These are phyloP conservation scores for Actenoides lindsayi DNA, from an alignment of 2,113 vertebrate genomes.

Conservation along the genomic window DNA sequence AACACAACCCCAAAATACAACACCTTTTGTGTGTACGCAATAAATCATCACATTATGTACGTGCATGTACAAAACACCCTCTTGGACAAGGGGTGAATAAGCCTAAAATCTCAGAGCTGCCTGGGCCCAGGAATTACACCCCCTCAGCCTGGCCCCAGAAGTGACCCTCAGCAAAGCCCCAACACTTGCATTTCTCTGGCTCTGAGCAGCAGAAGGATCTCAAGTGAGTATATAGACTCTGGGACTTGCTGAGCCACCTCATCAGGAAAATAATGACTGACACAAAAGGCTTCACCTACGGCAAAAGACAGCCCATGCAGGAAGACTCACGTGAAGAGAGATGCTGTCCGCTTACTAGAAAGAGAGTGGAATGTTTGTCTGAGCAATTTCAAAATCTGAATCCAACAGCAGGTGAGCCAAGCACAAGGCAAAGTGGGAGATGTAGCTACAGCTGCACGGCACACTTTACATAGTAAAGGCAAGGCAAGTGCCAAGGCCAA, in stretches of 20 bases:
- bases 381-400: background rate
- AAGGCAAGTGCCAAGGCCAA: background rate
- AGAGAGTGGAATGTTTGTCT: background rate
- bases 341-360: background rate
- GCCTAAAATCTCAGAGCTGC: background rate
- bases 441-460: background rate
- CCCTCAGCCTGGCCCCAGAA: background rate
- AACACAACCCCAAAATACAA: too few species aligned
- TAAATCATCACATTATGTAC: background rate
- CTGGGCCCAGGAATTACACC: too few species aligned
- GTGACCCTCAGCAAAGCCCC: background rate
- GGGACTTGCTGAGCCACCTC: background rate
- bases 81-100: background rate
- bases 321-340: rapidly evolving
- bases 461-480: background rate
- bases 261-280: background rate
- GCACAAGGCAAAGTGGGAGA: background rate
- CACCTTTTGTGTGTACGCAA: background rate
- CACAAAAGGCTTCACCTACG: background rate
- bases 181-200: rapidly evolving
- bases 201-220: background rate
- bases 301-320: background rate
- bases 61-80: rapidly evolving
- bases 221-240: too few species aligned
- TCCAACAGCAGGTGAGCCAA: background rate